Percentiles rank a stretch among this genome's conserved stretches.
These are phyloP conservation scores for Neolamprologus sp. DNA, from an alignment of 2,113 vertebrate genomes.

Conservation along the genomic window DNA sequence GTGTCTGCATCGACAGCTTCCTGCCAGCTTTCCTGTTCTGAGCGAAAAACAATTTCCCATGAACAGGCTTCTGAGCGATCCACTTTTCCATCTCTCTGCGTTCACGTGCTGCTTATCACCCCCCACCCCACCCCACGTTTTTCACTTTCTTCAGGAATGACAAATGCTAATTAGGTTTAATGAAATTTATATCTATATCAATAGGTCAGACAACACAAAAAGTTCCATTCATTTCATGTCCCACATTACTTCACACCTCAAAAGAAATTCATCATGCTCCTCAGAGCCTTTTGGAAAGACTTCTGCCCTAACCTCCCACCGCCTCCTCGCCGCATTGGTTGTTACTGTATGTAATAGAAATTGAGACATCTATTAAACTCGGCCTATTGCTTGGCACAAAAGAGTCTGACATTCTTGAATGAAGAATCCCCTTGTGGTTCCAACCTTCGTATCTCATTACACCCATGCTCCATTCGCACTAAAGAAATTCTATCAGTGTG, in stretches of 20 bases:
- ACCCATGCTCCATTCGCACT: constrained; percentile 35
- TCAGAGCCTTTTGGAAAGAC: constrained; percentile 50
- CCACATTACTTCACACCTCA: constrained; percentile 46
- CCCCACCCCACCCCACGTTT: neutral
- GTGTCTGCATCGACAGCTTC: constrained; percentile 3
- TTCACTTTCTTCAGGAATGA: constrained; percentile 30
- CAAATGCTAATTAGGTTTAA: constrained; percentile 64
- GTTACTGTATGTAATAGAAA: constrained; percentile 62
- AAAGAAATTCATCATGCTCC: constrained; percentile 64
- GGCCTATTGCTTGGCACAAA: constrained; percentile 61
- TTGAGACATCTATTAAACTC: constrained; percentile 67
- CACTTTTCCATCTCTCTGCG: neutral
- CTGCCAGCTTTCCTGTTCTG: neutral
- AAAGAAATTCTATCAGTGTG: constrained; percentile 52
- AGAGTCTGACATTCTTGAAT: constrained; percentile 58
- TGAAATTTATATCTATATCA: constrained; percentile 68
- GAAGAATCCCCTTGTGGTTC: constrained; percentile 53
- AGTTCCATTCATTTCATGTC: constrained; percentile 54
- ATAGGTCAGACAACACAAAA: constrained; percentile 64
- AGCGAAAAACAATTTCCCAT: neutral
- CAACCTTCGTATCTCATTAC: constrained; percentile 62
- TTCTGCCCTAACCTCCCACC: constrained; percentile 19
- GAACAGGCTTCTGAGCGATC: constrained; percentile 19
- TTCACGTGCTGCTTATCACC: constrained; percentile 20
- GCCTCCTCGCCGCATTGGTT: constrained; percentile 16